phyloP scores from a whole-genome alignment of 2,113 vertebrate genomes.

The Orthochromis indermauri region DNA sequence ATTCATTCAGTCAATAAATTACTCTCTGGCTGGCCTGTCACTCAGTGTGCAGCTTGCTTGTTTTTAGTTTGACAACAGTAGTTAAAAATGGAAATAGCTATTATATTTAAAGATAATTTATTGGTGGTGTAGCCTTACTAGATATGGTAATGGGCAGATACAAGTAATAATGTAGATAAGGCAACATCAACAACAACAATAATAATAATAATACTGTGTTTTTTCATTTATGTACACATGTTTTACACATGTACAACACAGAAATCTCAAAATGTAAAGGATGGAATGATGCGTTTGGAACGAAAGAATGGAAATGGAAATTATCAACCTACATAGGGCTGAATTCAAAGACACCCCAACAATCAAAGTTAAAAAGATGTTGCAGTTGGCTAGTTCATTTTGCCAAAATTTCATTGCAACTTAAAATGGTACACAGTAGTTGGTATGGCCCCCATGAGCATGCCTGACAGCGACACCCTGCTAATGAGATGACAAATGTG shows the following conservation, averaged over 20 bases:
- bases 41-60: not conserved
- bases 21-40: not conserved
- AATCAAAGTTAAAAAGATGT: not conserved
- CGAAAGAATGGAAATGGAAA: rapidly evolving
- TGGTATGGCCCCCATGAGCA: not conserved
- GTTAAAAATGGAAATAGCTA: not conserved
- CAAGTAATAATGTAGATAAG: not conserved
- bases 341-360: not conserved
- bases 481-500: not conserved
- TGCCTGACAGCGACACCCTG: not conserved
- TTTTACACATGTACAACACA: not conserved
- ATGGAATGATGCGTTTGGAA: not conserved
- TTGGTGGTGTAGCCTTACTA: not conserved
- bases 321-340: not conserved
- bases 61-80: not conserved
- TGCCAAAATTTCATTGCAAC: not conserved
- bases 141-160: not conserved
- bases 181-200: not conserved
- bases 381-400: not conserved
- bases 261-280: not conserved
- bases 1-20: not conserved
- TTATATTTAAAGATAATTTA: not conserved
- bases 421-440: not conserved
- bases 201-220: not conserved
- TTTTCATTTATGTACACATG: not conserved